Percentiles rank a stretch among this genome's conserved stretches.
Conservation (phyloP, 2,797 vertebrate species). For the Phylloscopus collybita region DNA sequence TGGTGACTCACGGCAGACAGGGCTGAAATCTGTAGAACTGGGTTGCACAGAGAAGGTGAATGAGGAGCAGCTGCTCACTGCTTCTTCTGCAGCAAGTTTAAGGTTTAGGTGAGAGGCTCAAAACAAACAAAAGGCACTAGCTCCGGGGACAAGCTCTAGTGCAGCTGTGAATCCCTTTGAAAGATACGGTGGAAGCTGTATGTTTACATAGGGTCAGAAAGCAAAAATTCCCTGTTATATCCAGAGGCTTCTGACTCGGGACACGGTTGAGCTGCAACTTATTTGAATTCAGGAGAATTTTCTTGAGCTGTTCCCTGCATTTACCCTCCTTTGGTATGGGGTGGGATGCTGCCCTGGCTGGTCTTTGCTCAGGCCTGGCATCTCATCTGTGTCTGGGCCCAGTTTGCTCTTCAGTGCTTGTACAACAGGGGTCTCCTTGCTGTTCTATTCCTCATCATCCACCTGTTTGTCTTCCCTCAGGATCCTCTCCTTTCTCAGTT, state of each 20-base stretch:
- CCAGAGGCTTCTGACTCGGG: not conserved
- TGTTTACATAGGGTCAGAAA: not conserved
- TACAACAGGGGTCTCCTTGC: not conserved
- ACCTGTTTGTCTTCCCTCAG: not conserved
- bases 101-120: not conserved
- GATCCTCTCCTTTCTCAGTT: not conserved
- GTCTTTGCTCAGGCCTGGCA: not conserved
- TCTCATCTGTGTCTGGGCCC: not conserved
- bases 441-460: not conserved
- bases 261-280: not conserved
- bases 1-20: not conserved
- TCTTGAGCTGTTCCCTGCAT: not conserved
- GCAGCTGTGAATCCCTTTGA: not conserved
- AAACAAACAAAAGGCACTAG: not conserved
- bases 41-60: not conserved
- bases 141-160: not conserved
- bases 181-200: not conserved
- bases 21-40: not conserved
- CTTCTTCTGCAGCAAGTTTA: not conserved
- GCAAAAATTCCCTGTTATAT: not conserved
- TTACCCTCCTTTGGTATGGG: not conserved
- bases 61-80: not conserved
- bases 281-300: not conserved
- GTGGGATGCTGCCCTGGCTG: accelerated
- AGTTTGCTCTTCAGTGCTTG: not conserved